Evolutionary conservation across 2,888 invertebrate species (phyloP), one percentile per base, ranked within the genome.

Genomic region (Hofmannophila pseudospretella): DNA sequence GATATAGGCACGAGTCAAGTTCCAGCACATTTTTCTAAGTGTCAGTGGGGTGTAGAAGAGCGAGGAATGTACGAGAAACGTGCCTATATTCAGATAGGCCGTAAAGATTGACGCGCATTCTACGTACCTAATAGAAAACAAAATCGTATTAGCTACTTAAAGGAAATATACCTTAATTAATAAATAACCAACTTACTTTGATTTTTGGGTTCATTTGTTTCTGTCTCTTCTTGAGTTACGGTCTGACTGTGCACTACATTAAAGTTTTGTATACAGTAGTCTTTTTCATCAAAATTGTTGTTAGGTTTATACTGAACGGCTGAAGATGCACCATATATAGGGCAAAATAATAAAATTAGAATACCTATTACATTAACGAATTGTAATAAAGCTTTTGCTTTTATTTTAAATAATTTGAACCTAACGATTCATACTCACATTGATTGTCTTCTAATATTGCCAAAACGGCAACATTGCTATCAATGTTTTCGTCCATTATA

Each of bases 151-250:
- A n/a, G n/a, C n/a, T n/a, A n/a, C n/a, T n/a, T n/a, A 23, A 11
- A 11, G 27, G 4, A 27, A 10, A 11, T 27, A 25, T n/a, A 38
- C 3, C 16, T 16, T 16, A 16, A 5, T 16, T 5, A 16, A n/a
- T n/a, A n/a, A n/a, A n/a, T n/a, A n/a, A n/a, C n/a, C n/a, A 45
- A 60, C 69, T 39, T 57, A 76, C 76, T 74, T 65, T 74, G 75
- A 58, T 75, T 76, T 51, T 49, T 68, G 20, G 45, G 64, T 46
- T 76, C 76, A 45, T 49, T 64, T 5, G 48, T 45, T 39, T 72
- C 71, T 16, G 58, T 52, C 54, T 71, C 74, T 42, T 70, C 72
- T 35, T 64, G 66, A 44, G 50, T 54, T 10, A 65, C 39, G 46
- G 51, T 40, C 58, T 43, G 32, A 61, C 67, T 19, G 39, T 49